Evolutionary conservation across 2,888 invertebrate genomes (phyloP).

Genomic region (Zootermopsis nevadensis): DNA sequence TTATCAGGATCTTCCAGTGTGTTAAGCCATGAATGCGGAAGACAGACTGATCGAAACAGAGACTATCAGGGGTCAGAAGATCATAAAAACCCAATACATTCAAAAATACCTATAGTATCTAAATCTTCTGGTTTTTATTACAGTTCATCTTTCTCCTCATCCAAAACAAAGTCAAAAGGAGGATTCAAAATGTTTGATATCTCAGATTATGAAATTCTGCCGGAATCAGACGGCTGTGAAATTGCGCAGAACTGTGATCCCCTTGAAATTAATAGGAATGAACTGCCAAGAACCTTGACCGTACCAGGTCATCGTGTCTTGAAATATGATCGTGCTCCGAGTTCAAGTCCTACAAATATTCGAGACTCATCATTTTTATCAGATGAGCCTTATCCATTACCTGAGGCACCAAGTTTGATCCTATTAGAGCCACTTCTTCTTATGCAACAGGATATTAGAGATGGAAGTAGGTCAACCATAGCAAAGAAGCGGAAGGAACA

Average conservation of each 20-base stretch:
- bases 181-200: conserved; percentile 6
- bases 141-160: conserved; percentile 3
- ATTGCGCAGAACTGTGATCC: not conserved
- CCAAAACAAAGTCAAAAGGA: conserved; percentile 17
- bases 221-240: conserved; percentile 10
- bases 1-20: not conserved
- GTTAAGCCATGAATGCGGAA: not conserved
- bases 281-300: not conserved
- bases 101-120: not conserved
- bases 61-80: not conserved
- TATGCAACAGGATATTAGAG: conserved; percentile 62
- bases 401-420: conserved; percentile 60
- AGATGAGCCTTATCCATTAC: conserved; percentile 47
- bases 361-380: conserved; percentile 44
- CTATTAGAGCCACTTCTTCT: conserved; percentile 66
- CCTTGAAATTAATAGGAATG: not conserved
- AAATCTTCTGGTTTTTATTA: conserved; percentile 11
- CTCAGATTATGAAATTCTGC: conserved; percentile 29
- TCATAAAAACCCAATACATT: not conserved
- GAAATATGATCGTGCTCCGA: not conserved
- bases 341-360: not conserved
- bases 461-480: not conserved
- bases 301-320: not conserved
- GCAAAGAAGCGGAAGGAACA: conserved; percentile 55
- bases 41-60: not conserved